Conservation (phyloP, 92 coral and sea anemone genomes). For the Heteractis magnifica region DNA sequence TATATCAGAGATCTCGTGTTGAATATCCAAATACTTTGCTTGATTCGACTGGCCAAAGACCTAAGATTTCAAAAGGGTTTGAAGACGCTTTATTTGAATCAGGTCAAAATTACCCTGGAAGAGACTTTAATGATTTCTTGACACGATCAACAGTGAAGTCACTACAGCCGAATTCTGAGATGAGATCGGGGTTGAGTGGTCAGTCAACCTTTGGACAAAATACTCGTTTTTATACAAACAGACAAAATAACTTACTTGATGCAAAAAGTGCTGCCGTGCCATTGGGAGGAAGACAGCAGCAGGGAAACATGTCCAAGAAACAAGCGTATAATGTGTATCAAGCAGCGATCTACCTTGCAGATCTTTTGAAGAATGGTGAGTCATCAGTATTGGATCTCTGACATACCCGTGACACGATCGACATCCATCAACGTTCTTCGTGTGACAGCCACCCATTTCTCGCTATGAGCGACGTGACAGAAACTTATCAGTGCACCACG, state of each 20-base stretch:
- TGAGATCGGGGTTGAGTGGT: background rate
- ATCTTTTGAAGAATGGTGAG: slow-evolving; percentile 61
- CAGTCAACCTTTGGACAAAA: background rate
- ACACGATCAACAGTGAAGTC: background rate
- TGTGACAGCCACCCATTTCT: too few species aligned
- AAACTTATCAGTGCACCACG: background rate
- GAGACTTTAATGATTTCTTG: background rate
- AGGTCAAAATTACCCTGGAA: slow-evolving; percentile 6
- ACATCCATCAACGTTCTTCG: too few species aligned
- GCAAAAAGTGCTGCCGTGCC: background rate
- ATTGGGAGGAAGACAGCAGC: background rate
- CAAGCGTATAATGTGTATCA: slow-evolving; percentile 60
- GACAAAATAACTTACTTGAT: background rate
- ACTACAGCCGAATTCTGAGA: background rate
- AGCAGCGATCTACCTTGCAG: slow-evolving; percentile 76
- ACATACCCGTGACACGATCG: too few species aligned
- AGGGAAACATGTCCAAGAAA: slow-evolving; percentile 19
- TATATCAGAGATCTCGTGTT: slow-evolving; percentile 23
- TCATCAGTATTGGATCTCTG: background rate
- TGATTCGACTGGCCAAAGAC: slow-evolving; percentile 1
- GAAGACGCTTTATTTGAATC: slow-evolving; percentile 22
- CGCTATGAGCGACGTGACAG: background rate
- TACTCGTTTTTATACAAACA: slow-evolving; percentile 4
- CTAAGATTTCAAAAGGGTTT: slow-evolving; percentile 5
- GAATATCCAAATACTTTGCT: slow-evolving; percentile 16